Conservation (phyloP, 2,113 vertebrate genomes). For the Ochotona princeps region DNA sequence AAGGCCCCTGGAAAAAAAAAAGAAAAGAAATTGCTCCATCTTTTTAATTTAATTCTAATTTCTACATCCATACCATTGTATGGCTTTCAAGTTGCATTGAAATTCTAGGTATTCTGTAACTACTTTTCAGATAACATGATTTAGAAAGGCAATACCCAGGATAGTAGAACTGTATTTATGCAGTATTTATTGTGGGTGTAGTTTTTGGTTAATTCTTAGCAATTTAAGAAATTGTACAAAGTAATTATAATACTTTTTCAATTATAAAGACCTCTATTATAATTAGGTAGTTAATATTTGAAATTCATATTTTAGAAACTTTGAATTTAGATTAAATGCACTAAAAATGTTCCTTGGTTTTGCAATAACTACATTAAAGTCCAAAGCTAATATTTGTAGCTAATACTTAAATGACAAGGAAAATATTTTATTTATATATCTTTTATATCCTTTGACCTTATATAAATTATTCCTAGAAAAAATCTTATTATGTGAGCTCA, state of each 20-base stretch:
- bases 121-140: background rate
- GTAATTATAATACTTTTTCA: background rate
- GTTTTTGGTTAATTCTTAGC: background rate
- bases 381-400: background rate
- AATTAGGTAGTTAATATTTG: background rate
- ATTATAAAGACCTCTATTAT: background rate
- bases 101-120: background rate
- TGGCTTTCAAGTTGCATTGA: background rate
- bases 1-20: background rate
- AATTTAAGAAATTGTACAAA: conserved; percentile 18
- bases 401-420: background rate
- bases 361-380: background rate
- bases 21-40: background rate
- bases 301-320: conserved; percentile 31
- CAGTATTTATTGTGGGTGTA: background rate
- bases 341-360: background rate
- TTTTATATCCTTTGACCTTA: background rate
- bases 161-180: background rate
- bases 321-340: background rate
- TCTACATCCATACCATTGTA: background rate
- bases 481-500: background rate
- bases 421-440: background rate
- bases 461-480: background rate
- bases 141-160: background rate
- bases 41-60: background rate